Evolutionary conservation across 2,888 invertebrate genomes (phyloP).

Genomic region (Drosophila ustulata): DNA sequence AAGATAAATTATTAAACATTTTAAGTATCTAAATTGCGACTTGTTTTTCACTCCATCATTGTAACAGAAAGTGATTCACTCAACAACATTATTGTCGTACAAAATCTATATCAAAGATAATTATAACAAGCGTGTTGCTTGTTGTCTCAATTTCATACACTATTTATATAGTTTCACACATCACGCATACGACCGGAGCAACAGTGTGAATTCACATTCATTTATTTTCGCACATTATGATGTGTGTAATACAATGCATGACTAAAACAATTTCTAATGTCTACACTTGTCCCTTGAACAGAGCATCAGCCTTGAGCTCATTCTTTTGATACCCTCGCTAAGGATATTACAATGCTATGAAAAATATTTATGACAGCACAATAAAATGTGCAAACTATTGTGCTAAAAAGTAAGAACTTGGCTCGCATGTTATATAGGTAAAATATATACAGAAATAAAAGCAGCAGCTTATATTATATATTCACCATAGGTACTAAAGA

Average conservation of each 20-base stretch:
- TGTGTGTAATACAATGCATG: conserved; percentile 9
- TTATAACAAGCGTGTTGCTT: too few species aligned
- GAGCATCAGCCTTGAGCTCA: conserved; percentile 14
- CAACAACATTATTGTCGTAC: too few species aligned
- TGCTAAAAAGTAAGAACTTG: background rate
- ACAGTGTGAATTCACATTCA: conserved; percentile 8
- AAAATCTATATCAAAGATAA: too few species aligned
- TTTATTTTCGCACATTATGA: conserved; percentile 4
- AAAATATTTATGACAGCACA: background rate
- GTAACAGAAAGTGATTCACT: too few species aligned
- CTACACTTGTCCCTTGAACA: conserved; percentile 2
- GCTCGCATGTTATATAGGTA: background rate
- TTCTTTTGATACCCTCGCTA: background rate
- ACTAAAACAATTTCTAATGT: conserved; percentile 11
- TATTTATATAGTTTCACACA: conserved; percentile 3
- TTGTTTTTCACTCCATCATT: too few species aligned
- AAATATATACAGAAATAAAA: background rate
- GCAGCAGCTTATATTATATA: background rate
- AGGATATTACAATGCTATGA: background rate
- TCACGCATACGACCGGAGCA: conserved; percentile 18
- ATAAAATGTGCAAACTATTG: background rate
- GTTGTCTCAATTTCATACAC: background rate
- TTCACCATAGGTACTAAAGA: background rate
- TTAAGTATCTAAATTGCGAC: too few species aligned
- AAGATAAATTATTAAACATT: background rate